Base-by-base conservation (phyloP, 2,888 invertebrate genomes). In the Agonum fuliginosum region DNA sequence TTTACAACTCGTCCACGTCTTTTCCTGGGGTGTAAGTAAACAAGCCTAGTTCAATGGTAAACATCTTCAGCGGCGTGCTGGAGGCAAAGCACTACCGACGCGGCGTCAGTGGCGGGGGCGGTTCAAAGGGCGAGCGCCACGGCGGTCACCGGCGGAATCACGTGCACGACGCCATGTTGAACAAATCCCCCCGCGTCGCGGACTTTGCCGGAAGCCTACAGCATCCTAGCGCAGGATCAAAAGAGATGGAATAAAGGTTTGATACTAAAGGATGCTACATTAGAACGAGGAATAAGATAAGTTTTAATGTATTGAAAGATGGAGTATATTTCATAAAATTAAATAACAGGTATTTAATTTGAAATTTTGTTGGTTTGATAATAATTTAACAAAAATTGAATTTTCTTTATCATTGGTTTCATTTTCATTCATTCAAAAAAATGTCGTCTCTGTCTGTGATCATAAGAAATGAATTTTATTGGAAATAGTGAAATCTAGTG, bases 61-160 rank as follows among this genome's bases (percentile, higher is more conserved):
- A 30, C 19, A 70, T 70, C 8, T 24, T 20, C 24, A 24, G 58
- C 27, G 10, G 58, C 58, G 14, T 62, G 17, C 17, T 12, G 30
- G 27, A 62, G 54, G 54, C 54, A 12, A 20, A 54, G 54, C 24
- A 54, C 58, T 62, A 62, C 54, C 22, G 24, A 8, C 30, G 19
- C 8, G 67, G 12, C 67, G 37, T 20, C 37, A 22, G 19, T 67
- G 37, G 41, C 22, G 74, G 43, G 69, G 76, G 37, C 22, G 69
- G 41, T 37, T 54, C 27, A 46, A 62, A 67, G 51, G 77, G 17
- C 22, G 43, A 51, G 85, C 82, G 85, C 84, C 84, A 81, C 83
- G 86, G 84, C 82, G 86, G 83, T 86, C 80, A 83, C 82, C 79
- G 80, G 84, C 82, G 85, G 86, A 80, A 70, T 73, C 75, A 78